Percentiles rank a stretch among this genome's conserved stretches.
Conservation (phyloP, 2,113 vertebrate genomes). For the Petromus typicus region DNA sequence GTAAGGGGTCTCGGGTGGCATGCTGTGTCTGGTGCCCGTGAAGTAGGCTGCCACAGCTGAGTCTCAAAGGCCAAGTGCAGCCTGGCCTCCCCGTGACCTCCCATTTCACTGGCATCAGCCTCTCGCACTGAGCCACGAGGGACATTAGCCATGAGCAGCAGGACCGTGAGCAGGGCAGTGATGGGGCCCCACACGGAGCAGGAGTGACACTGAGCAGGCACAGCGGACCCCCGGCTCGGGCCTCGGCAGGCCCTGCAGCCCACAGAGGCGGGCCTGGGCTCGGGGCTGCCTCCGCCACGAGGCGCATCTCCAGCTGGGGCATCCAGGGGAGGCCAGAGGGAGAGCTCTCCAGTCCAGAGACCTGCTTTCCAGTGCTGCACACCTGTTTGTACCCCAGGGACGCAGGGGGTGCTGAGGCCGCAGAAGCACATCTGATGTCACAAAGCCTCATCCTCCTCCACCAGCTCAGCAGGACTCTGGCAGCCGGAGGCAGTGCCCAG, state of each 20-base stretch:
- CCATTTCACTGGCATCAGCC: rapidly evolving
- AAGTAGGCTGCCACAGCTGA: neutral
- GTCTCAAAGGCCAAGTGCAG: neutral
- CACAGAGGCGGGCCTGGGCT: neutral
- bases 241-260: too few relatives aligned
- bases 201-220: neutral
- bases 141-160: rapidly evolving
- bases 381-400: neutral
- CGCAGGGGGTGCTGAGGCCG: rapidly evolving
- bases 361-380: too few relatives aligned
- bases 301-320: neutral
- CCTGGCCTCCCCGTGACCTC: neutral
- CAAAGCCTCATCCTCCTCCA: rapidly evolving
- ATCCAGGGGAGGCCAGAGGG: too few relatives aligned
- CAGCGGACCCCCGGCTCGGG: rapidly evolving
- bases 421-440: rapidly evolving
- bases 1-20: neutral
- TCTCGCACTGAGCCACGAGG: rapidly evolving
- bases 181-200: neutral
- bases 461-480: rapidly evolving
- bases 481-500: neutral
- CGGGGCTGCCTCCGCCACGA: rapidly evolving
- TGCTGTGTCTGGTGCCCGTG: neutral
- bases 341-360: neutral
- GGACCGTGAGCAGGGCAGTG: too few relatives aligned